These are phyloP conservation scores for Cheilosia soror DNA, from an alignment of 2,888 invertebrate species.

Conservation along the genomic window DNA sequence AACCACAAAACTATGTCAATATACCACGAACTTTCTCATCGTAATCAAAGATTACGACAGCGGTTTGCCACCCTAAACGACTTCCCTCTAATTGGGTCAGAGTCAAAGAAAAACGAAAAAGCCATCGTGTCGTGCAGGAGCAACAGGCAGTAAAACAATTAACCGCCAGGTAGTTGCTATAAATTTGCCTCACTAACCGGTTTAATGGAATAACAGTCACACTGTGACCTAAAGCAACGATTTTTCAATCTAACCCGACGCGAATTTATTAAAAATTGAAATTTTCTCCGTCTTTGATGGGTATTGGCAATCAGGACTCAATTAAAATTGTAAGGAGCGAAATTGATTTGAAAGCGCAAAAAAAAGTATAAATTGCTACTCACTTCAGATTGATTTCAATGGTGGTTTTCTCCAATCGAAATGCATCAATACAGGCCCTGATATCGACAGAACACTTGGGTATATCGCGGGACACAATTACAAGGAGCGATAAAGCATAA, in stretches of 20 bases:
- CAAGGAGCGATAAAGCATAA: slow-evolving; percentile 11
- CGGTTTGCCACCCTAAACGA: neutral
- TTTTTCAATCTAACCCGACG: slow-evolving; percentile 36
- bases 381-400: slow-evolving; percentile 67
- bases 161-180: slow-evolving; percentile 3
- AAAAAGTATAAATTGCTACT: slow-evolving; percentile 49
- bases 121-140: neutral
- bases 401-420: slow-evolving; percentile 15
- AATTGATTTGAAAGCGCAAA: slow-evolving; percentile 34
- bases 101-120: slow-evolving; percentile 28
- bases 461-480: slow-evolving; percentile 23
- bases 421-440: slow-evolving; percentile 55
- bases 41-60: neutral
- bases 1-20: slow-evolving; percentile 32
- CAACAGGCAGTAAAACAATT: slow-evolving; percentile 38
- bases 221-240: slow-evolving; percentile 39
- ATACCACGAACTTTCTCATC: slow-evolving; percentile 2
- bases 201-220: slow-evolving; percentile 24
- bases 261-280: slow-evolving; percentile 57
- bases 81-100: slow-evolving; percentile 44
- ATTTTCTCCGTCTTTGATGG: slow-evolving; percentile 39
- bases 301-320: slow-evolving; percentile 69
- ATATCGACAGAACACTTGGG: slow-evolving; percentile 58
- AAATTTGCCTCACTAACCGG: slow-evolving; percentile 8
- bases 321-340: slow-evolving; percentile 62